Percentiles rank a stretch among this genome's conserved stretches.
Evolutionary conservation across 2,797 vertebrate genomes (phyloP).

Genomic region (Enteromius anoplus): DNA sequence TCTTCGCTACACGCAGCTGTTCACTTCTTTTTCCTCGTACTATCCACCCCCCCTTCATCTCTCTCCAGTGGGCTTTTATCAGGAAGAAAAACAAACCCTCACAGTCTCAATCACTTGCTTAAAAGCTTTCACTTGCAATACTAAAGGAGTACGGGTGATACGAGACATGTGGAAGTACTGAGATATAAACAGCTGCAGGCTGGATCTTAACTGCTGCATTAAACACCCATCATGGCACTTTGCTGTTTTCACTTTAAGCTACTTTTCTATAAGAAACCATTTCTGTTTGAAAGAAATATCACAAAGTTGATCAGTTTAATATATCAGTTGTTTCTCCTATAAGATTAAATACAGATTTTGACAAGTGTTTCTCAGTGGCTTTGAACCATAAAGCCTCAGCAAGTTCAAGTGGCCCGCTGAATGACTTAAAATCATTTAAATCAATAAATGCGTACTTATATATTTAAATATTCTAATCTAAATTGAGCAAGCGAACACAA

Average conservation of each 20-base stretch:
- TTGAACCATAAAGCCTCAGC: neutral
- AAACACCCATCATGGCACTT: conserved; percentile 25
- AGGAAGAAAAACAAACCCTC: conserved; percentile 46
- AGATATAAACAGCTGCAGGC: conserved; percentile 7
- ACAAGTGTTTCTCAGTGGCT: neutral
- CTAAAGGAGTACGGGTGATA: neutral
- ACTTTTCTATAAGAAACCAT: neutral
- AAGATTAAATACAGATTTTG: neutral
- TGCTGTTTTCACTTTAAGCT: conserved; percentile 34
- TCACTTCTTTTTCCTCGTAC: conserved; percentile 2
- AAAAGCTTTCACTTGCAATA: conserved; percentile 28
- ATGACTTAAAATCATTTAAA: neutral
- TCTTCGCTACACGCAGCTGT: conserved; percentile 43
- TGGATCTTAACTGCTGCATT: neutral
- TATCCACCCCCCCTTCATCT: conserved; percentile 18
- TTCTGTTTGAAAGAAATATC: neutral
- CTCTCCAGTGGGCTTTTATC: conserved; percentile 30
- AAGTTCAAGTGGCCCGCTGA: neutral
- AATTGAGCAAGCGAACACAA: conserved; percentile 19
- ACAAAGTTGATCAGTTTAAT: neutral
- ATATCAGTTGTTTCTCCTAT: neutral
- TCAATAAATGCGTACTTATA: neutral
- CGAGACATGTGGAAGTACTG: conserved; percentile 35
- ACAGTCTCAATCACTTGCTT: neutral
- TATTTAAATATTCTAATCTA: neutral